Evolutionary conservation across 2,797 vertebrate species (phyloP), one percentile per base, ranked within the genome.

Genomic region (Cyclopterus lumpus): DNA sequence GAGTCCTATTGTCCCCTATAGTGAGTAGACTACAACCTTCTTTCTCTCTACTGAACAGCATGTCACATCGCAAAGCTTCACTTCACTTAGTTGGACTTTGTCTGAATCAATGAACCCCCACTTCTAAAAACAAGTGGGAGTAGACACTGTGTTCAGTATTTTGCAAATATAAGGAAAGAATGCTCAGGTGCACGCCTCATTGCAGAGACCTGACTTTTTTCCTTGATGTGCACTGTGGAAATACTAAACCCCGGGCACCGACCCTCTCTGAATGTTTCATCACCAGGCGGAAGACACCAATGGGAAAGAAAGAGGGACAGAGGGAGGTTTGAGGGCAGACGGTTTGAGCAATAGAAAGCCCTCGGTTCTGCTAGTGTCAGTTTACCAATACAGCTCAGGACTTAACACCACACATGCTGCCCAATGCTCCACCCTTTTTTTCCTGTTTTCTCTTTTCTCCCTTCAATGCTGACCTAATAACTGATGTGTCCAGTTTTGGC

Each of bases 1-100:
- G 95, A 96, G 95, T 95, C 94, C 94, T 77, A 94, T 95, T 93
- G 94, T 95, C 85, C 94, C 95, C 88, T 96, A 95, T 94, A 95
- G 95, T 96, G 90, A 96, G 95, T 96, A 91, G 80, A 82, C 70
- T 61, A 69, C 72, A 61, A 61, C 58, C 75, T 80, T 75, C 57
- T 87, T 71, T 71, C 73, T 81, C 51, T 83, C 55, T 63, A 32
- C 51, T 28, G 69, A 53, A 16, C 38, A 46, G 75, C 78, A 60
- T 68, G 73, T 78, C 82, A 74, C 67, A 61, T 48, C 34, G 46
- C 58, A 79, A 68, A 53, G 51, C 59, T 57, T 30, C 63, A 63
- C 69, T 81, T 80, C 40, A 75, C 76, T 66, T 14, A 65, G 74
- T 75, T 88, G 88, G 90, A 93, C 91, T 93, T 93, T 92, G 92